These are phyloP conservation scores for Diplosoma virens DNA, from an alignment of 23 tunicate genomes.

Conservation along the genomic window DNA sequence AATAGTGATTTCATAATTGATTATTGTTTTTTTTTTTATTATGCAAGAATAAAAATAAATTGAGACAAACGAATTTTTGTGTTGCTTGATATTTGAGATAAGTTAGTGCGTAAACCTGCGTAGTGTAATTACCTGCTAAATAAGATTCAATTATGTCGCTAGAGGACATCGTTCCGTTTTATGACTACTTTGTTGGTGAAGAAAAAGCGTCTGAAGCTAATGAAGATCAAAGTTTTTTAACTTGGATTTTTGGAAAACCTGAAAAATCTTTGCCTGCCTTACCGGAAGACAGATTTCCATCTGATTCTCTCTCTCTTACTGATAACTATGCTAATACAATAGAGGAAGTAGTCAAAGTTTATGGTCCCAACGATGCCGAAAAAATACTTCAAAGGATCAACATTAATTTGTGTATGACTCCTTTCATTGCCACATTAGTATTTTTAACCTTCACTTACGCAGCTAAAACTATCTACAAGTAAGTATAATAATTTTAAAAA, in stretches of 20 bases:
- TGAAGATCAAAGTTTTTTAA: neutral
- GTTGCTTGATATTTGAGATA: too few relatives aligned
- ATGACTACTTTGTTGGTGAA: neutral
- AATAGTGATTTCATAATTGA: too few relatives aligned
- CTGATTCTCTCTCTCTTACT: neutral
- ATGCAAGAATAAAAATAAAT: too few relatives aligned
- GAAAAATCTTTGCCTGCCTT: neutral
- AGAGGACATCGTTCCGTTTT: neutral
- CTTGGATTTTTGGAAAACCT: neutral
- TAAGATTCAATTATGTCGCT: constrained; percentile 1
- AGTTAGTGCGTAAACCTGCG: too few relatives aligned
- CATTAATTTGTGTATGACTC: neutral
- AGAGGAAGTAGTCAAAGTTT: neutral
- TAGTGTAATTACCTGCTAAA: too few relatives aligned
- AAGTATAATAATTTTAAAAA: too few relatives aligned
- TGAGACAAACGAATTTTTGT: too few relatives aligned
- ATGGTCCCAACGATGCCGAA: neutral
- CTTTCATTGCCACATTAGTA: neutral
- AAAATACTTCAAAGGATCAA: neutral
- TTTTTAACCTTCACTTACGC: neutral
- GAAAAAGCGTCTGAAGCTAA: neutral
- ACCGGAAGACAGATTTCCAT: neutral
- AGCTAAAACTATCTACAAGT: too few relatives aligned
- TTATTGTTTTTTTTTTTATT: too few relatives aligned
- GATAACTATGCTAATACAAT: neutral